Conservation (phyloP, 2,888 invertebrate genomes). For the Deilephila elpenor region DNA sequence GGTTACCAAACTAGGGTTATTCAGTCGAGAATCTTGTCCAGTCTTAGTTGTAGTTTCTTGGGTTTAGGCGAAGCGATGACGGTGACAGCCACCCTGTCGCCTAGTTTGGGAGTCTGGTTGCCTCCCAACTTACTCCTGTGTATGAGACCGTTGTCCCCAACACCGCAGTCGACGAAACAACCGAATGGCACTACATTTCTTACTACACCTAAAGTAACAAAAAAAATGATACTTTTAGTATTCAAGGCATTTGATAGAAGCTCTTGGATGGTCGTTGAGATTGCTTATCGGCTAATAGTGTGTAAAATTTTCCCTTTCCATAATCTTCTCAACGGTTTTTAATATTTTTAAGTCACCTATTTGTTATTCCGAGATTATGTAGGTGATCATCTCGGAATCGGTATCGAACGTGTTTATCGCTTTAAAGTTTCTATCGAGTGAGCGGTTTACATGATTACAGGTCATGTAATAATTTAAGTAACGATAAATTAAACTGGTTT, state of each 20-base stretch:
- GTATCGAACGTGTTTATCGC: no score
- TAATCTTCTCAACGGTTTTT: no score
- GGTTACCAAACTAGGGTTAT: slow-evolving; percentile 25
- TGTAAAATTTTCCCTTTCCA: no score
- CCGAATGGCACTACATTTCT: slow-evolving; percentile 95
- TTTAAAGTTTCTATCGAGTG: no score
- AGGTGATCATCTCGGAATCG: no score
- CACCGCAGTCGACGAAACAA: slow-evolving; percentile 94
- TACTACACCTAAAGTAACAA: slow-evolving; percentile 87
- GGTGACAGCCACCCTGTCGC: slow-evolving; percentile 88
- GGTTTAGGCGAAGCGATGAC: slow-evolving; percentile 85
- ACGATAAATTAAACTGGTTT: no score
- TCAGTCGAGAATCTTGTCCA: slow-evolving; percentile 74
- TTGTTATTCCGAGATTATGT: no score
- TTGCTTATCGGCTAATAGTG: no score
- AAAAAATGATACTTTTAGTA: not conserved
- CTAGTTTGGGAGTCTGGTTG: slow-evolving; percentile 83
- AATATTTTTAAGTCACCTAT: no score
- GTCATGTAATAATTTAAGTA: no score
- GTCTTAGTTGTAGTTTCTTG: slow-evolving; percentile 84
- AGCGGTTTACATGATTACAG: no score
- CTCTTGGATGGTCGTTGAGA: no score
- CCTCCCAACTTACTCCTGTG: slow-evolving; percentile 86
- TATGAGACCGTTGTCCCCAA: slow-evolving; percentile 88
- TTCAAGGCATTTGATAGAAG: not conserved